Evolutionary conservation across 2,888 invertebrate species (phyloP).

Genomic region (Stictocephala bisonia): DNA sequence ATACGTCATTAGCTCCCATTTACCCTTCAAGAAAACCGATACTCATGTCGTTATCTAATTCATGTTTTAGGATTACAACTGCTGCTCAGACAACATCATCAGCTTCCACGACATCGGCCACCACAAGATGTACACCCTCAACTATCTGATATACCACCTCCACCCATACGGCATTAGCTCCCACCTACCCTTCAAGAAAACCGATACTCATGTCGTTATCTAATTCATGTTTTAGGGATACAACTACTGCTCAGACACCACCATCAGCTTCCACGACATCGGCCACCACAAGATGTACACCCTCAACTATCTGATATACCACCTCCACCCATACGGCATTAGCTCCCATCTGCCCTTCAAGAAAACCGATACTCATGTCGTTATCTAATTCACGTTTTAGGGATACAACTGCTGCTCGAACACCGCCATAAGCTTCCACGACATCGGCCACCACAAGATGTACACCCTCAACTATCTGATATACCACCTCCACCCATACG

Average conservation of each 20-base stretch:
- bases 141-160: conserved; percentile 94
- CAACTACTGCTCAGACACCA: conserved; percentile 91
- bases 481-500: conserved; percentile 83
- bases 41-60: conserved; percentile 1
- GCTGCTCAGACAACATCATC: conserved; percentile 92
- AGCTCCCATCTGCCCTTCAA: neutral
- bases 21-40: neutral
- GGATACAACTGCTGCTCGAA: conserved; percentile 93
- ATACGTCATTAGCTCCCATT: conserved; percentile 48
- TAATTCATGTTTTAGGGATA: conserved; percentile 80
- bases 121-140: conserved; percentile 91
- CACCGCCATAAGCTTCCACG: conserved; percentile 94
- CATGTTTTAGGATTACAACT: conserved; percentile 89
- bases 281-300: conserved; percentile 93
- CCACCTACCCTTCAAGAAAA: neutral
- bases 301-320: conserved; percentile 93
- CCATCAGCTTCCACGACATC: conserved; percentile 94
- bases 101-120: conserved; percentile 95
- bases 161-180: conserved; percentile 66
- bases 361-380: neutral
- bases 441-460: conserved; percentile 90
- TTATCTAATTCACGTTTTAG: conserved; percentile 67
- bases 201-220: neutral
- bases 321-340: conserved; percentile 73
- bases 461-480: conserved; percentile 94